A percentile compares a stretch with the other conserved stretches of the same genome.
phyloP scores from a whole-genome alignment of 2,113 vertebrate species.

The Austrofundulus limnaeus region DNA sequence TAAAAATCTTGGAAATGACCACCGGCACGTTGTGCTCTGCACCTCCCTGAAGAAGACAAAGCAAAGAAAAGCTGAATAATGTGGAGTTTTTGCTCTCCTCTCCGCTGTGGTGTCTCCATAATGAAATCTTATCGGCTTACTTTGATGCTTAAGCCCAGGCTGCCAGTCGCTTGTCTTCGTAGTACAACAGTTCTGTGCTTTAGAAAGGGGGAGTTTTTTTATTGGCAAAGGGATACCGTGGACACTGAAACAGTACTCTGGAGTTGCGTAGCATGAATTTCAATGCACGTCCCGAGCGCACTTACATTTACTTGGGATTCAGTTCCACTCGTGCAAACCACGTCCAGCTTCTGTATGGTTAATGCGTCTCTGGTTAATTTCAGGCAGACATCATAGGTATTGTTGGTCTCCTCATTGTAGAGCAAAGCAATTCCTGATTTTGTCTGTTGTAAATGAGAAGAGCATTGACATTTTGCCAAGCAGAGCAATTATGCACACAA shows the following conservation, averaged over 20 bases:
- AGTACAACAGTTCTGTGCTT: slow-evolving; percentile 98
- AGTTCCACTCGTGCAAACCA: slow-evolving; percentile 84
- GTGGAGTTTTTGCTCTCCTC: slow-evolving; percentile 19
- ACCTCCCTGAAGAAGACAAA: slow-evolving; percentile 85
- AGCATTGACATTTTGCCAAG: slow-evolving; percentile 55
- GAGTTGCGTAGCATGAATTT: slow-evolving; percentile 33
- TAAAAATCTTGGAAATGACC: slow-evolving; percentile 95
- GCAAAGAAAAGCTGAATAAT: slow-evolving; percentile 1
- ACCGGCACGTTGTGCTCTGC: slow-evolving; percentile 93
- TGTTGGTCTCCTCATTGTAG: slow-evolving; percentile 84
- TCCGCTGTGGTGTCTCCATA: slow-evolving; percentile 19
- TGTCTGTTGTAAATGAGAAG: slow-evolving; percentile 78
- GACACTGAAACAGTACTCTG: slow-evolving; percentile 47
- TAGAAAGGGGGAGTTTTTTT: slow-evolving; percentile 87
- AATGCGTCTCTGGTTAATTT: slow-evolving; percentile 88
- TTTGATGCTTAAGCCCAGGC: slow-evolving; percentile 96
- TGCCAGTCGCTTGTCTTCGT: slow-evolving; percentile 87
- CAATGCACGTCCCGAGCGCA: slow-evolving; percentile 55
- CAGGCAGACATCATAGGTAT: slow-evolving; percentile 88
- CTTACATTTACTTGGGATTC: slow-evolving; percentile 88
- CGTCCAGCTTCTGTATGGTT: slow-evolving; percentile 92
- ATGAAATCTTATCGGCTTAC: slow-evolving; percentile 76
- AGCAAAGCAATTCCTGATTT: slow-evolving; percentile 88
- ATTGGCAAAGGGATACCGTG: slow-evolving; percentile 76
- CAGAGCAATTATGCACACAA: slow-evolving; percentile 61